Evolutionary conservation across 2,113 vertebrate genomes (phyloP), one percentile per base, ranked within the genome.

Genomic region (Pseudonaja textilis): DNA sequence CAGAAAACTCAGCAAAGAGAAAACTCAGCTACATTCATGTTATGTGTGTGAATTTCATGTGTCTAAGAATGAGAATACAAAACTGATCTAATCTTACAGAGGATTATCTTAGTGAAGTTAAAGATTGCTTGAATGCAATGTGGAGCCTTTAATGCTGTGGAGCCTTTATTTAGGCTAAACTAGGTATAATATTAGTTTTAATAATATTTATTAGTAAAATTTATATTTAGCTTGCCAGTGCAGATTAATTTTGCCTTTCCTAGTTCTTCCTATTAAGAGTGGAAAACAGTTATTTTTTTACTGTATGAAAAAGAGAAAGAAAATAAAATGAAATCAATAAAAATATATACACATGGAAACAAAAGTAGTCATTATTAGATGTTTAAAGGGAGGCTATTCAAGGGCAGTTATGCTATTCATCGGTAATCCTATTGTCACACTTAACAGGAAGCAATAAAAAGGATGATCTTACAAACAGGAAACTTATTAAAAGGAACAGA

Each of bases 361-460:
- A 91, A 26, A 20, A 85, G 25, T 42, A 14, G 3, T 26, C 22
- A 45, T 45, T 85, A 57, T 56, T 42, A 5, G 23, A 7, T 26
- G 42, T 42, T 85, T 55, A 56, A 85, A 87, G 52, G 18, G 9
- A 18, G 47, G 11, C 1, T 90, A 26, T 90, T 57, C 42, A 89
- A 89, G 88, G 39, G 18, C 10, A 34, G 11, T 34, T 39, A 20
- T 54, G 20, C 29, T 81, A 26, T 81, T 74, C 89, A 90, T 69
- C 45, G 25, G 29, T 81, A 81, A 90, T 90, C 52, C 1, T 54
- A 86, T 42, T 91, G 90, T n/a, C n/a, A 91, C 8, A 29, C n/a
- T 56, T 39, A 85, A 91, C 23, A 85, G 50, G n/a, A 91, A 85
- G 90, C 54, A 86, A 85, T 85, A 91, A 85, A 57, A 45, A 23